Percentiles rank a stretch among this genome's conserved stretches.
Evolutionary conservation across 2,888 invertebrate species (phyloP).

Genomic region (Sinopyrophorus schimmeli): DNA sequence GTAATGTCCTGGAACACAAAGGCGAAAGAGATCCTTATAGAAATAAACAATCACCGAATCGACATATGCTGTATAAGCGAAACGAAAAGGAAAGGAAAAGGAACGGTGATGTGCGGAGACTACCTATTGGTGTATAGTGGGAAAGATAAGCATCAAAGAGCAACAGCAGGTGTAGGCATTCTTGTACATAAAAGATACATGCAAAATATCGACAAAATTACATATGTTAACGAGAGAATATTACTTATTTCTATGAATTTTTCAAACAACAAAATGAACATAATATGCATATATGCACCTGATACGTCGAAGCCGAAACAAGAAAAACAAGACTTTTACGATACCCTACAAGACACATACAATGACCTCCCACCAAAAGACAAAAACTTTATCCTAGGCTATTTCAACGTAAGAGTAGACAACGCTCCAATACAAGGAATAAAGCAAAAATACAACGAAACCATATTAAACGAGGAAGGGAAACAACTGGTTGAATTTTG

Average conservation of each 20-base stretch:
- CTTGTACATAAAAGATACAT: too few species aligned
- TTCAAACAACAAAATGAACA: conserved; percentile 1
- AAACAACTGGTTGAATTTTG: conserved; percentile 2
- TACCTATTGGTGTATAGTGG: conserved; percentile 1
- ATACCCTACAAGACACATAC: neutral
- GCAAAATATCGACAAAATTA: neutral
- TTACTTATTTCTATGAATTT: conserved; percentile 1
- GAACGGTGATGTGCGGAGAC: conserved; percentile 3
- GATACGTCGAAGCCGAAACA: neutral
- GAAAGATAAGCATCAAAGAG: too few species aligned
- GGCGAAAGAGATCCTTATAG: conserved; percentile 1
- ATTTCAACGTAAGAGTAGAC: neutral
- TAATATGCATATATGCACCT: conserved; percentile 1
- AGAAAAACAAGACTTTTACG: neutral
- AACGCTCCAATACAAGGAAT: conserved; percentile 1
- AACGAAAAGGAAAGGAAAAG: conserved; percentile 3
- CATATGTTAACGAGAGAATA: conserved; percentile 7
- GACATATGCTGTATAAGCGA: conserved; percentile 8
- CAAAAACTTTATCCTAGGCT: neutral
- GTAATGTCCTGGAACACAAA: conserved; percentile 6
- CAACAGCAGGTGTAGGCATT: conserved; percentile 1
- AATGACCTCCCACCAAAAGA: neutral
- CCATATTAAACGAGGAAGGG: neutral
- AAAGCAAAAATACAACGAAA: conserved; percentile 1
- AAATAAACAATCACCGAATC: conserved; percentile 1